phyloP scores from a whole-genome alignment of 2,797 vertebrate genomes.

The Fundulus diaphanus region DNA sequence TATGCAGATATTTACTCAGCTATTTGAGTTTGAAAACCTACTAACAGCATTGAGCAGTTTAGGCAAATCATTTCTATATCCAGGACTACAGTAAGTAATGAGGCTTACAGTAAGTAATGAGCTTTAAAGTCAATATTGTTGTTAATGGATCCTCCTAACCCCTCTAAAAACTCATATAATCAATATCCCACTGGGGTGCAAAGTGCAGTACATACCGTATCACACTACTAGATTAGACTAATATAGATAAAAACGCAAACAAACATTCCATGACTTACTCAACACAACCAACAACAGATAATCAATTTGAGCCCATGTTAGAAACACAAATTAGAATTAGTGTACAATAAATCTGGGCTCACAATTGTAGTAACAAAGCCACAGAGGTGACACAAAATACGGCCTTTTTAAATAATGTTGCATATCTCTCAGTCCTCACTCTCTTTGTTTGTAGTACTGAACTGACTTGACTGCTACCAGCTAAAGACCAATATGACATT shows the following conservation, averaged over 20 bases:
- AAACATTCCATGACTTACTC: constrained; percentile 8
- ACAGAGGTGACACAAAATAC: constrained; percentile 36
- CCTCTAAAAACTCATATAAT: constrained; percentile 14
- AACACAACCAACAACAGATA: constrained; percentile 7
- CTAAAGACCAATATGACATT: constrained; percentile 44
- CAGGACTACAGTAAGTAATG: constrained; percentile 1
- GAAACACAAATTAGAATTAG: constrained; percentile 10
- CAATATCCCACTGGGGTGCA: constrained; percentile 6
- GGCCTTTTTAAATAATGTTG: constrained; percentile 32
- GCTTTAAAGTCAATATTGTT: constrained; percentile 26
- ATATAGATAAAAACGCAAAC: constrained; percentile 13
- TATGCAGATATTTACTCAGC: background rate
- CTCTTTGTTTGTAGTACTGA: constrained; percentile 28
- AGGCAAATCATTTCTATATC: background rate
- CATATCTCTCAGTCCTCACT: constrained; percentile 12
- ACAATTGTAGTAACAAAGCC: constrained; percentile 32
- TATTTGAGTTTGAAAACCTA: background rate
- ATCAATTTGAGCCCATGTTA: constrained; percentile 11
- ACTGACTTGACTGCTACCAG: constrained; percentile 37
- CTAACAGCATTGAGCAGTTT: background rate
- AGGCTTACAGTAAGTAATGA: constrained; percentile 7
- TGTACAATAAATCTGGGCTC: constrained; percentile 31
- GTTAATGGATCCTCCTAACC: constrained; percentile 16
- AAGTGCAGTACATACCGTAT: background rate
- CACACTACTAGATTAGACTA: constrained; percentile 10